Evolutionary conservation across 2,797 vertebrate species (phyloP).

Genomic region (Phoebastria nigripes): DNA sequence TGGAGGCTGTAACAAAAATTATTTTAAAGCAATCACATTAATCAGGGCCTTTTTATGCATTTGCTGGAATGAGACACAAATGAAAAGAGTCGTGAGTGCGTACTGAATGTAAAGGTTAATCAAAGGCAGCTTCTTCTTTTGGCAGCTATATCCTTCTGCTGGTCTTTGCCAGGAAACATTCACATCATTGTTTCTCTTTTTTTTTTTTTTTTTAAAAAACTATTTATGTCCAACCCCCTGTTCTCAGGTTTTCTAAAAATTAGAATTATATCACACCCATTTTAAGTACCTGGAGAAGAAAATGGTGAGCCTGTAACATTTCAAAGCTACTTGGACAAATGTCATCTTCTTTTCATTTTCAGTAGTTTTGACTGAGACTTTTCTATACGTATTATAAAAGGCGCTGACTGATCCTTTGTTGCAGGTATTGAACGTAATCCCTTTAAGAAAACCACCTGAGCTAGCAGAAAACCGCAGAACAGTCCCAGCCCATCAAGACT

Average conservation of each 20-base stretch:
- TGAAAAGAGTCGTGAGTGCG: background rate
- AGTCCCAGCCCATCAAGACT: background rate
- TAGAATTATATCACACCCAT: background rate
- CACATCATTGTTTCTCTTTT: background rate
- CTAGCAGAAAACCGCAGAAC: background rate
- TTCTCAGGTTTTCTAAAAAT: background rate
- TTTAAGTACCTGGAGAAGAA: background rate
- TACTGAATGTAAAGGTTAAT: constrained; percentile 8
- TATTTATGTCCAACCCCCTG: background rate
- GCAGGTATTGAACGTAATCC: background rate
- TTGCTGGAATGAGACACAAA: background rate
- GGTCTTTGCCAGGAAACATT: background rate
- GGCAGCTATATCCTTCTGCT: background rate
- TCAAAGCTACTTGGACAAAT: background rate
- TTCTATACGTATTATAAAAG: background rate
- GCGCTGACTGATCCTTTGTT: background rate
- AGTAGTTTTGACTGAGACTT: background rate
- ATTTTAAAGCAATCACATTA: background rate
- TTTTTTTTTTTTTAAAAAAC: no score
- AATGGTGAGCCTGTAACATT: background rate
- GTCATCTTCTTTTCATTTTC: background rate
- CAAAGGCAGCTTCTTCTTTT: constrained; percentile 12
- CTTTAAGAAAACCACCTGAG: constrained; percentile 9
- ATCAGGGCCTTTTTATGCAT: background rate
- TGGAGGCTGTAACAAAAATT: background rate